Evolutionary conservation across 2,113 vertebrate species (phyloP).

Genomic region (Rhipidura dahli): DNA sequence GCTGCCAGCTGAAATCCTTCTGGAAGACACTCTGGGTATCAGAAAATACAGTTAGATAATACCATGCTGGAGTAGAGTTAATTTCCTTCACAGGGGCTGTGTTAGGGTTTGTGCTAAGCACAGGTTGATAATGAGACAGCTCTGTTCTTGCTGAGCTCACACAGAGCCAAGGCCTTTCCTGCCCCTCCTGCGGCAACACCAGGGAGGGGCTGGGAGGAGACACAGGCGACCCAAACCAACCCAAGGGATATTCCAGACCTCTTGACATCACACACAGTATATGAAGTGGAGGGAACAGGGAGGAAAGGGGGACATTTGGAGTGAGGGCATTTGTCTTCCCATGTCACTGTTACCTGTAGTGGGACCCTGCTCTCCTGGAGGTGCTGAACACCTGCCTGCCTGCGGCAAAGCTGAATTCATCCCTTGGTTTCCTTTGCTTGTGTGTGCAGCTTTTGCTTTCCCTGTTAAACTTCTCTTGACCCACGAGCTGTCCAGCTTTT

Average conservation of each 20-base stretch:
- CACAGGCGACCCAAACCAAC: neutral
- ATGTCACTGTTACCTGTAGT: neutral
- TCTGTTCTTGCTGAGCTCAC: neutral
- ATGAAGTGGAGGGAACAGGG: neutral
- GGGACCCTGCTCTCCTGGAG: neutral
- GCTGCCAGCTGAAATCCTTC: neutral
- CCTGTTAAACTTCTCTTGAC: neutral
- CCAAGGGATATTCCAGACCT: neutral
- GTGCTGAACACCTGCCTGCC: neutral
- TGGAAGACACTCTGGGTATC: neutral
- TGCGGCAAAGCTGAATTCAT: neutral
- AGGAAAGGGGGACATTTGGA: neutral
- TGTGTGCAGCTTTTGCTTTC: neutral
- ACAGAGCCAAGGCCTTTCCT: neutral
- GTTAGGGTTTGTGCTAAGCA: neutral
- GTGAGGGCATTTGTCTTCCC: neutral
- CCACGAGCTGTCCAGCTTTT: neutral
- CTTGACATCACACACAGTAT: neutral
- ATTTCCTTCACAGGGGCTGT: neutral
- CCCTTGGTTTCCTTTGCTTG: neutral
- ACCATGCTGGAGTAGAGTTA: accelerated
- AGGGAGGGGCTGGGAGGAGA: neutral
- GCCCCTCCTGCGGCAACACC: neutral
- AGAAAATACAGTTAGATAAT: neutral
- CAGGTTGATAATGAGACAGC: accelerated